Evolutionary conservation across 2,888 invertebrate species (phyloP), one percentile per base, ranked within the genome.

Genomic region (Tuta absoluta): DNA sequence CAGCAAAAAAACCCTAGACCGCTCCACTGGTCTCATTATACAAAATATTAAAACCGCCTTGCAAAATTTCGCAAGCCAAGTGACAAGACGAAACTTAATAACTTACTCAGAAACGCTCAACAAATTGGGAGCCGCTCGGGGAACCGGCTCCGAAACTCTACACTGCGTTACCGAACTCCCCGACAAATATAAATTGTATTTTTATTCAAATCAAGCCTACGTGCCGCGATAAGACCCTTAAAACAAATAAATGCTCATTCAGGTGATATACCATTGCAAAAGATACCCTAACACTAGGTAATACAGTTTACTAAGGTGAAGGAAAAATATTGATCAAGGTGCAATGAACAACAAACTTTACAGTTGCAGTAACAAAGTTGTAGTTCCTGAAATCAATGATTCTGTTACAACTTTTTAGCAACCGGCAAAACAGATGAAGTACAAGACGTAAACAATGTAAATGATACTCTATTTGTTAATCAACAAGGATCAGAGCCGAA

Each of bases 61-160:
- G 88, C 86, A 82, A 88, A 89, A 89, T 89, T 91, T 91, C 84
- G 88, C 89, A 87, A 89, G 79, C 78, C 72, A 86, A 88, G 89
- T 89, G 90, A 91, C 90, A 91, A 86, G 89, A 81, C 87, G 89
- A 89, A 91, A 91, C 88, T 89, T 91, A 91, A 91, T 91, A 91
- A 90, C 91, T 91, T 90, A 91, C 90, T 91, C 88, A 86, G 86
- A 91, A 91, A 90, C 86, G 85, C 85, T 81, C 86, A 87, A 86
- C 89, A 89, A 91, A 90, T 91, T 91, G 90, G 91, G 85, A 91
- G 87, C 85, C 75, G 73, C 81, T 80, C 78, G 82, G 78, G 75
- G 69, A 76, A 90, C 91, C 90, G 88, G 91, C 87, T 87, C 76
- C 69, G 90, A 86, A 89, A 91, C 89, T 83, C 86, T 81, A 91